A percentile compares a stretch with the other conserved stretches of the same genome.
phyloP scores from a whole-genome alignment of 2,797 vertebrate genomes.

The Allobates femoralis region DNA sequence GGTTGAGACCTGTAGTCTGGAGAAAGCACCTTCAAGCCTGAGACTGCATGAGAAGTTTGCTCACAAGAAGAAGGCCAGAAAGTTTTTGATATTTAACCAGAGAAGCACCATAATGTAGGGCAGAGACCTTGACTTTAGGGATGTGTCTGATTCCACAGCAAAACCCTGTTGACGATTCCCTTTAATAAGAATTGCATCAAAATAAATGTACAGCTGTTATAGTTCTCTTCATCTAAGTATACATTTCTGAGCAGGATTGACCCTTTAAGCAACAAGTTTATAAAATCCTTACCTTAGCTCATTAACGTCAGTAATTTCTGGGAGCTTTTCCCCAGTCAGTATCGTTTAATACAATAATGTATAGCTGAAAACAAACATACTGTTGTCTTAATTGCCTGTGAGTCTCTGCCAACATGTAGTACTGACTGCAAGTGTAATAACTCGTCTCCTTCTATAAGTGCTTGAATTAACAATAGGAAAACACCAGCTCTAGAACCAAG shows the following conservation, averaged over 20 bases:
- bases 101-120: no score
- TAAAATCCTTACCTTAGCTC: constrained; percentile 31
- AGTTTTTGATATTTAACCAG: no score
- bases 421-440: constrained; percentile 55
- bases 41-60: no score
- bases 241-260: constrained; percentile 18
- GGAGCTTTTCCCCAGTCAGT: constrained; percentile 56
- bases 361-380: constrained; percentile 60
- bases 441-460: constrained; percentile 58
- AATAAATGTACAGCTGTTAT: constrained; percentile 33
- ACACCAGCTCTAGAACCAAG: constrained; percentile 37
- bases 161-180: not conserved
- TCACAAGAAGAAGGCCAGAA: no score
- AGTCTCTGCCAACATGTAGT: constrained; percentile 48
- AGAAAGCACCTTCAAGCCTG: no score
- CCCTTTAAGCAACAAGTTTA: constrained; percentile 38
- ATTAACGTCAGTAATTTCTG: constrained; percentile 47
- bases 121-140: no score
- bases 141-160: no score
- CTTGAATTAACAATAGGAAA: constrained; percentile 48
- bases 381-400: constrained; percentile 53
- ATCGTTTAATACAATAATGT: constrained; percentile 60
- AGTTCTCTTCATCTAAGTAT: constrained; percentile 39
- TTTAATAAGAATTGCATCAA: constrained; percentile 6
- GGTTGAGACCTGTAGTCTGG: no score